Evolutionary conservation across 2,888 invertebrate genomes (phyloP), one percentile per base, ranked within the genome.

Genomic region (Reticulitermes lucifugus): DNA sequence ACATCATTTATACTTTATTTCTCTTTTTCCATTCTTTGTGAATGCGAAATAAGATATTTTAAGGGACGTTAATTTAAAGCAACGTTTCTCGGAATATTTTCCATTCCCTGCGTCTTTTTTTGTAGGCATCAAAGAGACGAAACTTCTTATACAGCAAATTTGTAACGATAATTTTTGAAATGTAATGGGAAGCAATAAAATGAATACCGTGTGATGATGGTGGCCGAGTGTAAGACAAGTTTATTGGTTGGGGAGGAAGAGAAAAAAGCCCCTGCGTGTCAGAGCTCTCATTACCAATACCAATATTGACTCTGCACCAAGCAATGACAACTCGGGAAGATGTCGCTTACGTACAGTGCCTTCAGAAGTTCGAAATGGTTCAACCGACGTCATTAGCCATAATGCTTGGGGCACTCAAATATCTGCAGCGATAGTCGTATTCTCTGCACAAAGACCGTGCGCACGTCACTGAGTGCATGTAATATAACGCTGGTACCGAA

Each of bases 201-300:
- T 14, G 25, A 65, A 65, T n/a, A 65, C n/a, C 0, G 25, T 10
- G 10, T 65, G n/a, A 5, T 12, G 25, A 12, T n/a, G 60, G 25
- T 25, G 12, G 25, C 65, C 65, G 25, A 65, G 65, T 60, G 25
- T 0, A 65, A 65, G 65, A 25, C 4, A n/a, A 14, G 18, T 35
- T 2, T 35, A 55, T 4, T 5, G 18, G 55, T 14, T 14, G n/a
- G n/a, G n/a, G 65, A 46, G 51, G 14, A 25, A 46, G 12, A 46
- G 51, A 51, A 51, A 79, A n/a, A 51, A 55, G 79, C 25, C 79
- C 29, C 41, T 77, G 7, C 43, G 10, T 43, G 77, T n/a, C 9
- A n/a, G 43, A 46, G 77, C 46, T 29, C 79, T 79, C 79, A 79
- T 79, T 79, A 79, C 79, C 79, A 79, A 79, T 79, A 79, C 51